These are phyloP conservation scores for Oryzias javanicus DNA, from an alignment of 2,113 vertebrate genomes.

Conservation along the genomic window DNA sequence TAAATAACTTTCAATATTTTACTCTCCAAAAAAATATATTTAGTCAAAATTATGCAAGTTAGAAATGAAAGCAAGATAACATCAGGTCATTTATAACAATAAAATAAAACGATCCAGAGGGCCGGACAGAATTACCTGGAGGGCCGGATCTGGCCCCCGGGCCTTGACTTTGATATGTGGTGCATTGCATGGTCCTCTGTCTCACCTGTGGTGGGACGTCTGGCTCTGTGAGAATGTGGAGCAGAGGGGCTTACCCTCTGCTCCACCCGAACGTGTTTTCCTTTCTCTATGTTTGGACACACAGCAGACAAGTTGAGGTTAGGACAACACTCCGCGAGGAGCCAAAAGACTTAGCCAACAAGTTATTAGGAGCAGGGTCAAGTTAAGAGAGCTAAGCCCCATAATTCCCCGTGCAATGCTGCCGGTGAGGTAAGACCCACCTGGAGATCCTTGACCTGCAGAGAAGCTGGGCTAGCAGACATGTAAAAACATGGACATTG, in stretches of 20 bases:
- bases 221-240: constrained; percentile 62
- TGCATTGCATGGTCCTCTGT: background rate
- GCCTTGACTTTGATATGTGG: background rate
- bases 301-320: constrained; percentile 77
- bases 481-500: no score
- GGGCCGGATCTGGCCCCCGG: no score
- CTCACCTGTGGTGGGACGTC: constrained; percentile 50
- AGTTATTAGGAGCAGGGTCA: constrained; percentile 78
- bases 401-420: constrained; percentile 70
- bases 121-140: no score
- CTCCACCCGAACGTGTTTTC: constrained; percentile 69
- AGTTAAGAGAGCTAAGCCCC: constrained; percentile 76
- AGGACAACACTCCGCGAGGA: constrained; percentile 74
- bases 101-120: no score
- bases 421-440: constrained; percentile 57
- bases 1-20: no score
- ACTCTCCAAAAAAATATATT: no score
- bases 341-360: constrained; percentile 76
- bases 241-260: constrained; percentile 47
- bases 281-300: constrained; percentile 75
- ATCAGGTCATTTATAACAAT: no score
- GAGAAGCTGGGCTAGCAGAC: constrained; percentile 4
- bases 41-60: no score
- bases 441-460: constrained; percentile 42
- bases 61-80: no score